Evolutionary conservation across 2,888 invertebrate genomes (phyloP), one percentile per base, ranked within the genome.

Genomic region (Stegana nigrithorax): DNA sequence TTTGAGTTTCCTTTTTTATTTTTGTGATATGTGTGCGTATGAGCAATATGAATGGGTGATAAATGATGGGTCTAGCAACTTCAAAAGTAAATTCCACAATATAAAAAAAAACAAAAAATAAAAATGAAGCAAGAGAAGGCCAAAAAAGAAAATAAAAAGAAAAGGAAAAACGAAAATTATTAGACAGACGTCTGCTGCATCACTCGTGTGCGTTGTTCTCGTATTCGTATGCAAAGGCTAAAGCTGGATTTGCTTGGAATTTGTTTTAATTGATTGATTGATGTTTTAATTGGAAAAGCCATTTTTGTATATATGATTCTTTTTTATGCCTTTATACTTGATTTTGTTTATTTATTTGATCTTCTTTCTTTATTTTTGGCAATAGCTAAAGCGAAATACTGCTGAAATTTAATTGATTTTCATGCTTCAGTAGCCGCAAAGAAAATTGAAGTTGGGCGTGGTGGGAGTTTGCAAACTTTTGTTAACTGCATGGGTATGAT

Each of bases 221-320:
- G n/a, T n/a, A n/a, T n/a, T n/a, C n/a, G n/a, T n/a, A n/a, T n/a
- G n/a, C n/a, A 25, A 8, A 29, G 29, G 17, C 12, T 23, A 21
- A 36, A 55, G 36, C 53, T 55, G 70, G 78, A 76, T 72, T 78
- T 75, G 72, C 63, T 69, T 78, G 72, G 79, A 80, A 80, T 78
- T 78, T 67, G 78, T 75, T 75, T 75, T 75, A 75, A 75, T 80
- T 80, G 75, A 75, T 74, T 80, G 82, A 81, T 82, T 82, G 80
- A 80, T 82, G 81, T 80, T 81, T 80, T 80, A 82, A 80, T 80
- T 80, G 76, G 78, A 76, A 80, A 80, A 70, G 70, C 78, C 73
- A 75, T 74, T 70, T 66, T 76, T 66, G 44, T 65, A 55, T 67
- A 55, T 62, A 68, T 69, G 63, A 66, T 65, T 62, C 57, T 58